A percentile compares a stretch with the other conserved stretches of the same genome.
Evolutionary conservation across 2,113 vertebrate species (phyloP).

Genomic region (Diphyllodes magnificus): DNA sequence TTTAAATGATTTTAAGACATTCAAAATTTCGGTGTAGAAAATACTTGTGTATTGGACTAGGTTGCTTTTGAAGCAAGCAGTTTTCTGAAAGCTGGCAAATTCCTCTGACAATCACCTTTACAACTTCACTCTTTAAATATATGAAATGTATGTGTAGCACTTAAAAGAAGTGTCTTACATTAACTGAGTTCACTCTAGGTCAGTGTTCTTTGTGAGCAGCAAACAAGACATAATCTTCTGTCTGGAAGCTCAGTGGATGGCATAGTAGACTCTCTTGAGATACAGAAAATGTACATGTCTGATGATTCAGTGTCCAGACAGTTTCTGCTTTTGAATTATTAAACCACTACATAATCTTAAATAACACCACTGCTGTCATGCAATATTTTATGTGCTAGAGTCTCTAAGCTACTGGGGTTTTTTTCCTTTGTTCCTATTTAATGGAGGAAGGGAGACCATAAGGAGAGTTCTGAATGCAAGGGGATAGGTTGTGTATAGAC

Average conservation of each 20-base stretch:
- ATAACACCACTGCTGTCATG: slow-evolving; percentile 62
- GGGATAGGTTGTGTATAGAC: not conserved
- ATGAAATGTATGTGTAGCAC: slow-evolving; percentile 30
- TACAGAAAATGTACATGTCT: slow-evolving; percentile 70
- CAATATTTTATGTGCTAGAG: slow-evolving; percentile 42
- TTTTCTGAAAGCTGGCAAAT: not conserved
- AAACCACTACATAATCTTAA: slow-evolving; percentile 71
- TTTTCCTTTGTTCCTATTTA: not conserved
- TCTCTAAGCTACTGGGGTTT: not conserved
- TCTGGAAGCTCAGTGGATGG: slow-evolving; percentile 59
- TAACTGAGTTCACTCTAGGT: slow-evolving; percentile 67
- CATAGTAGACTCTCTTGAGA: slow-evolving; percentile 68
- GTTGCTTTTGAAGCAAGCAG: not conserved
- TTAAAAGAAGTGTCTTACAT: slow-evolving; percentile 41
- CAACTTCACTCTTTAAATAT: slow-evolving; percentile 18
- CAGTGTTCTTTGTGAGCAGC: slow-evolving; percentile 58
- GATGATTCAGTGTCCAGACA: slow-evolving; percentile 73
- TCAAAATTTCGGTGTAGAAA: not conserved
- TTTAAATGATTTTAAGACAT: not conserved
- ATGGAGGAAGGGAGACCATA: not conserved
- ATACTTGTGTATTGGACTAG: not conserved
- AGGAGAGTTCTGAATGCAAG: not conserved
- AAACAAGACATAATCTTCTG: slow-evolving; percentile 69
- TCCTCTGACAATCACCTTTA: not conserved
- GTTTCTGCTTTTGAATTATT: slow-evolving; percentile 73